Percentiles rank a stretch among this genome's conserved stretches.
These are phyloP conservation scores for Novumbra hubbsi DNA, from an alignment of 2,797 vertebrate species.

Conservation along the genomic window DNA sequence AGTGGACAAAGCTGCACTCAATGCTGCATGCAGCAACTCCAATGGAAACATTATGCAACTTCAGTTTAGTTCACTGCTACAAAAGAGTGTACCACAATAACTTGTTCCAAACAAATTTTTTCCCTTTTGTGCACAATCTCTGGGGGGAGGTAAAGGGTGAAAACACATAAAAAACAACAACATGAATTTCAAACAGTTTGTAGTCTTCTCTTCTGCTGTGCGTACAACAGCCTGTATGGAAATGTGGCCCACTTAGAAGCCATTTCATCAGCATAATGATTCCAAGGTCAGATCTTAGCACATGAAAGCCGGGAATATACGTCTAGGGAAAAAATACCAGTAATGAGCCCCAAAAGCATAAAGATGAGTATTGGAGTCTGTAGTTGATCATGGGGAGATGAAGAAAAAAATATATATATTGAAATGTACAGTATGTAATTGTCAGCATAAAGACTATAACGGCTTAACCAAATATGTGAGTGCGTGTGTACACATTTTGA, in stretches of 20 bases:
- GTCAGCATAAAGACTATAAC: no score
- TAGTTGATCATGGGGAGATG: neutral
- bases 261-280: constrained; percentile 71
- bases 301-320: constrained; percentile 56
- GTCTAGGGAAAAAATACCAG: constrained; percentile 43
- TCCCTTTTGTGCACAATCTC: constrained; percentile 30
- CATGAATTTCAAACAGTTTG: constrained; percentile 67
- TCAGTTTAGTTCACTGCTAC: no score
- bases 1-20: no score
- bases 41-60: no score
- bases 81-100: neutral
- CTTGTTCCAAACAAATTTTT: neutral
- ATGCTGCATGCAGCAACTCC: no score
- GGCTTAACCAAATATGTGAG: no score
- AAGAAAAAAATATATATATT: no score
- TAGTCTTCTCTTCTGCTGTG: constrained; percentile 22
- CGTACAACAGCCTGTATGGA: constrained; percentile 62
- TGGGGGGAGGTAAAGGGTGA: constrained; percentile 28
- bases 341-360: constrained; percentile 55
- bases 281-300: constrained; percentile 72
- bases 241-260: constrained; percentile 68
- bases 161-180: constrained; percentile 33
- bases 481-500: no score
- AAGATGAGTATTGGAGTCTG: constrained; percentile 45
- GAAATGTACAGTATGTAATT: no score